Base-by-base conservation (phyloP, 1,140 invertebrate species). In the Hyposmocoma kahamanoa region DNA sequence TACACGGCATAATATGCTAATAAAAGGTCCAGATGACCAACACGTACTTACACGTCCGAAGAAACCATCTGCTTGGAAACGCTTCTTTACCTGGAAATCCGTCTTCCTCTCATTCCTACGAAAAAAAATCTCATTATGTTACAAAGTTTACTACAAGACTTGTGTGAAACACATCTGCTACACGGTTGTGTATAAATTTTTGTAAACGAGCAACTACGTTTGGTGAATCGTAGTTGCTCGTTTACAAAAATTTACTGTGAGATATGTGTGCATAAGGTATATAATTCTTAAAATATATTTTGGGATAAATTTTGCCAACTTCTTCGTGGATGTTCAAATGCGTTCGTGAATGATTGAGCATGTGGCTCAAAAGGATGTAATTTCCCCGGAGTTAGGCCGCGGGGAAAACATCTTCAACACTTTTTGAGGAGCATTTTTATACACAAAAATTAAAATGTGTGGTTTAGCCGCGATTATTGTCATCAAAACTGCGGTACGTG, bases 81-180 rank as follows among this genome's bases (percentile, higher is more conserved):
- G n/a, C 2, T 51, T 60, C 45, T 42, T 51, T 79, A 76, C 75
- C 75, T 78, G 72, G 60, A 54, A 58, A 59, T 57, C 53, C 59
- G 56, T 61, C 61, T 60, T 53, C 52, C 55, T 60, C 56, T 64
- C 68, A 76, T 68, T 30, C 72, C 73, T 50, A 60, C 67, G 62
- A 82, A 77, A 81, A 76, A 80, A 76, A 69, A 59, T 62, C 69
- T 67, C 59, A 69, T 78, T 72, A 76, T 72, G 77, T 72, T 78
- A 78, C 78, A 71, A 76, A 72, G n/a, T n/a, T 76, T 66, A 58
- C 66, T 72, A 59, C 48, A 63, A 68, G 63, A 76, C 64, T n/a
- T 67, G 68, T 67, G 67, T 72, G 71, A 76, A 80, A 73, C 62
- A 71, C 79, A 83, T 76, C 79, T 83, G 79, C 76, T 71, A 39